Conservation (phyloP, 2,797 vertebrate genomes). For the Carcharodon carcharias region DNA sequence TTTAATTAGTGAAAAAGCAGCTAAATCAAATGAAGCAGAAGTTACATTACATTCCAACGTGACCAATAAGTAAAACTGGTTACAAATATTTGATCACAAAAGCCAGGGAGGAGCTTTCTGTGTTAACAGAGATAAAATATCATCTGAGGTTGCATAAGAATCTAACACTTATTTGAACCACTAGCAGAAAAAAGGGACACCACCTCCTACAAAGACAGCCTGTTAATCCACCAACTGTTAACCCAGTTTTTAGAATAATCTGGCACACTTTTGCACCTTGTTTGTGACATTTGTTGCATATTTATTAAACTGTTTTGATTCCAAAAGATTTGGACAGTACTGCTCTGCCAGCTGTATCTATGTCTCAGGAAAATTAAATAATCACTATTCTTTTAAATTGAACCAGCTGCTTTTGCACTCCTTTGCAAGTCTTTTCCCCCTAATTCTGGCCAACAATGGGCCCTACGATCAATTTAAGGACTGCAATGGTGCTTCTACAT, state of each 20-base stretch:
- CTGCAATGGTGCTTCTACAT: no score
- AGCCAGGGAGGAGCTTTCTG: neutral
- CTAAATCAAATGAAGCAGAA: neutral
- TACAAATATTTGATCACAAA: neutral
- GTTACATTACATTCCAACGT: neutral
- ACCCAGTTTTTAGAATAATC: neutral
- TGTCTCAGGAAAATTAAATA: constrained; percentile 2
- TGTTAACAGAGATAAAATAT: neutral
- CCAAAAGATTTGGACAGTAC: neutral
- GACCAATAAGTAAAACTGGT: neutral
- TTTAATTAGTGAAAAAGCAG: neutral
- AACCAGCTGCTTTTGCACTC: constrained; percentile 4
- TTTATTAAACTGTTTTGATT: constrained; percentile 12
- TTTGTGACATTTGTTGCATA: constrained; percentile 1
- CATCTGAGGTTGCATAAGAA: neutral
- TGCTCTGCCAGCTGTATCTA: neutral
- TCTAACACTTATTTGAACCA: neutral
- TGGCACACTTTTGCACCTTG: neutral
- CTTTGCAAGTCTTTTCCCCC: neutral
- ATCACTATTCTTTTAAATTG: neutral
- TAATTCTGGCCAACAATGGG: neutral
- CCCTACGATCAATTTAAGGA: neutral
- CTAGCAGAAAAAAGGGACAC: neutral
- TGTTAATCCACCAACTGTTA: neutral
- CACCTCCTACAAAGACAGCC: neutral